Conservation (phyloP, 2,888 invertebrate genomes). For the Noctua fimbriata region DNA sequence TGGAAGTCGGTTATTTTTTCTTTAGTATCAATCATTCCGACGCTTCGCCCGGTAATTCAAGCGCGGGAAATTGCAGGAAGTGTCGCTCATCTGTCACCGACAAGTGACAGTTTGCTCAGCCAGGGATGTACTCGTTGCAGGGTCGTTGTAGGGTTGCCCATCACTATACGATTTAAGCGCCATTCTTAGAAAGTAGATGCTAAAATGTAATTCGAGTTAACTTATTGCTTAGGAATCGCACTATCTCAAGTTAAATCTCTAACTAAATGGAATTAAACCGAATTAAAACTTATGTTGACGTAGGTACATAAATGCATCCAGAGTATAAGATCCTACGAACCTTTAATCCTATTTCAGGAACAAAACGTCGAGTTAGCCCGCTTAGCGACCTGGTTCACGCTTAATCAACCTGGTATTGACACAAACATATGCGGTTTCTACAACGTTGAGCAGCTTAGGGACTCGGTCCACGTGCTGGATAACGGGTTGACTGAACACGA, state of each 20-base stretch:
- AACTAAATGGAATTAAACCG: not conserved
- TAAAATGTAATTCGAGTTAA: not conserved
- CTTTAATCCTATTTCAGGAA: conserved; percentile 76
- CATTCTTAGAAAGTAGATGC: not conserved
- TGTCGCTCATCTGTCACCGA: not conserved
- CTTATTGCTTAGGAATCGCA: not conserved
- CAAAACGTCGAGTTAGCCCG: conserved; percentile 92
- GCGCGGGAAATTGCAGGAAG: not conserved
- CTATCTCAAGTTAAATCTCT: not conserved
- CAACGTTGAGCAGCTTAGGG: conserved; percentile 90
- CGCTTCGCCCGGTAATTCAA: not conserved
- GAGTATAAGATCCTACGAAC: not conserved
- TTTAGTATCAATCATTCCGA: not conserved
- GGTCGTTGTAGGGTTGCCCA: not conserved
- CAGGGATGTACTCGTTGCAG: not conserved
- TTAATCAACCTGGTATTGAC: conserved; percentile 91
- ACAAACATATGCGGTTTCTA: conserved; percentile 95
- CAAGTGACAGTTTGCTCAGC: not conserved
- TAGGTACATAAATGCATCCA: not conserved
- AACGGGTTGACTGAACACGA: conserved; percentile 93
- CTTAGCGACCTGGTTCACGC: conserved; percentile 92
- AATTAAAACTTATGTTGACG: not conserved
- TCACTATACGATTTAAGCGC: not conserved
- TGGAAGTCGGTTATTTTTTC: too few relatives aligned
- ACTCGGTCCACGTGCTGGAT: conserved; percentile 91